Base-by-base conservation (phyloP, 1,140 invertebrate species). In the Campoletis sonorensis region DNA sequence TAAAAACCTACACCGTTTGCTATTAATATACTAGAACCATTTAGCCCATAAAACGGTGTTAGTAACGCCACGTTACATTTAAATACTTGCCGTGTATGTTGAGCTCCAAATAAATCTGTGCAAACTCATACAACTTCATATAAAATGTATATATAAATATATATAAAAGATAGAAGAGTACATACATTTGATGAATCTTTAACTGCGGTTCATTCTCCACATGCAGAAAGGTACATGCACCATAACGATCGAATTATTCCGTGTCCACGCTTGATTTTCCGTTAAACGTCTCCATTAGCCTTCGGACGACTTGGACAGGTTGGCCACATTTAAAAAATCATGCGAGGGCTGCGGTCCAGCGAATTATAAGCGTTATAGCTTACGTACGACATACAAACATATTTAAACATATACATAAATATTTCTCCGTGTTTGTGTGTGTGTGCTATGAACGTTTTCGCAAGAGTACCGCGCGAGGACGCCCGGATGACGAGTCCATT, bases 401-500 rank as follows among this genome's bases (percentile, higher is more conserved):
- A 27, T 15, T 13, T 18, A 30, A 3, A 27, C 18, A 33, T 70
- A 33, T 70, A 33, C 27, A n/a, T 70, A 33, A 37, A 33, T 70
- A n/a, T n/a, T 18, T 33, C 2, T 30, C 3, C 16, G 27, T 33
- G 30, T 33, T 8, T 10, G 16, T 30, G 27, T n/a, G 27, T 18
- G n/a, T 33, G 16, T 54, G n/a, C 18, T 54, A 54, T 1, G 67
- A 16, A 16, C 67, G 37, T 45, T 64, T 76, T 45, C 37, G 51
- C 70, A 51, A 37, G 75, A 67, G 72, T 23, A 23, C 73, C 49
- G 67, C 78, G 72, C 78, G 72, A 82, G 79, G 73, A 54, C 78
- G 79, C 80, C 84, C 58, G 76, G 27, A 78, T 90, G 89, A 91
- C 89, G 87, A 88, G 87, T 91, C 87, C 88, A 91, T 91, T 91